These are phyloP conservation scores for Colius striatus DNA, from an alignment of 2,113 vertebrate genomes.

Conservation along the genomic window DNA sequence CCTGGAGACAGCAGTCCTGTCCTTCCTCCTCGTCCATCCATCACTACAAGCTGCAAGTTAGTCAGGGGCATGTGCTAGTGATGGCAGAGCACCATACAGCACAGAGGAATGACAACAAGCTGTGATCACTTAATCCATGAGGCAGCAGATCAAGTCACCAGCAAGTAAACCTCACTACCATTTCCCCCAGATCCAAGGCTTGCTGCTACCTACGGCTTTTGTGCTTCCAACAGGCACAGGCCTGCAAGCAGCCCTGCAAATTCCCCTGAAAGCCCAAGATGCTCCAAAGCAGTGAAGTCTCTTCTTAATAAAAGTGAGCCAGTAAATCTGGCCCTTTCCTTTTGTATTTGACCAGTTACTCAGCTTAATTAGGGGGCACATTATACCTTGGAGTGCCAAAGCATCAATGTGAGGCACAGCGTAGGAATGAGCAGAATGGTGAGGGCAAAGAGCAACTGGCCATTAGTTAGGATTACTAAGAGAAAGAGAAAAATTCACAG, in stretches of 20 bases:
- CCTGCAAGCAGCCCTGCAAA: not conserved
- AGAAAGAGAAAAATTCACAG: not conserved
- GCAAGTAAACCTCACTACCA: rapidly evolving
- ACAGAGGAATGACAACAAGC: not conserved
- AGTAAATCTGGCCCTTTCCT: not conserved
- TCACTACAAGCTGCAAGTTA: not conserved
- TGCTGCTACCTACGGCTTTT: not conserved
- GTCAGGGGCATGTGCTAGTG: not conserved
- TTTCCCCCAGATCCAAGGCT: not conserved
- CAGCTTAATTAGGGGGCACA: not conserved
- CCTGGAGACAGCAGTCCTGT: too few relatives aligned
- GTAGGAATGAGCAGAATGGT: not conserved
- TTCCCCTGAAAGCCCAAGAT: not conserved
- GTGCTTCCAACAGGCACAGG: too few relatives aligned
- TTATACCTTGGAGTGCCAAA: not conserved
- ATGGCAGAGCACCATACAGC: not conserved
- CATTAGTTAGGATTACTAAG: not conserved
- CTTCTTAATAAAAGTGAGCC: not conserved
- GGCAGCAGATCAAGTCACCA: not conserved
- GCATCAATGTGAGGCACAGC: not conserved
- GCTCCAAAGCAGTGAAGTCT: not conserved
- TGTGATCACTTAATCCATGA: not conserved
- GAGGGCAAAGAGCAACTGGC: not conserved
- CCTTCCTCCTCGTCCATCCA: rapidly evolving
- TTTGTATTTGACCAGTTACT: not conserved